Evolutionary conservation across 2,888 invertebrate species (phyloP), one percentile per base, ranked within the genome.

Genomic region (Griposia aprilina): DNA sequence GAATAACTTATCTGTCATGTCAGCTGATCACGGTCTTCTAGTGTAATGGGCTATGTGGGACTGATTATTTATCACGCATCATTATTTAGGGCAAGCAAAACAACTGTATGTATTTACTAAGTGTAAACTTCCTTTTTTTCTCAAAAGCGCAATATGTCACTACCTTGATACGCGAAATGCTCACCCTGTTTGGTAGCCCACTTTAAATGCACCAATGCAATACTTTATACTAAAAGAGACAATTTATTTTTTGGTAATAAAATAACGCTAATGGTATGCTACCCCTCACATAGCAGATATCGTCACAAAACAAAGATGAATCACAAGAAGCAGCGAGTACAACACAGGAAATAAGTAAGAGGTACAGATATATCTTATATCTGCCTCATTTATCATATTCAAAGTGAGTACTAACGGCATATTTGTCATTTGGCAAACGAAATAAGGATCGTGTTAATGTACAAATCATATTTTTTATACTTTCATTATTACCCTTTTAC

Each of bases 371-470:
- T 70, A 73, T 70, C 74, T 75, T 73, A 70, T 65, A 81, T 84
- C 76, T 74, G 70, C 13, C 77, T 85, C 87, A 87, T 87, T 87
- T 87, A 87, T 87, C 88, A 87, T 83, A 73, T 78, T 71, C 78
- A 76, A 74, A 76, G 79, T 79, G 72, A 87, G 84, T 86, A 84
- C 81, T 77, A 78, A 81, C 87, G 78, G 67, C 67, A 72, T 78
- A 74, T 78, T 86, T 87, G 83, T 85, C 83, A 82, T 86, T 84
- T 86, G 66, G 79, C 79, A 76, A 88, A 86, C 70, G 74, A 75
- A 71, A 76, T 78, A 74, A 72, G 66, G 45, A 76, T 78, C 70
- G 69, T 81, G 66, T 78, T 83, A 79, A 79, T 81, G 83, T 67
- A 76, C 67, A 76, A 79, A 84, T 75, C 50, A 66, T 75, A 72